phyloP scores from a whole-genome alignment of 1,140 invertebrate species.

The Melitaea cinxia region DNA sequence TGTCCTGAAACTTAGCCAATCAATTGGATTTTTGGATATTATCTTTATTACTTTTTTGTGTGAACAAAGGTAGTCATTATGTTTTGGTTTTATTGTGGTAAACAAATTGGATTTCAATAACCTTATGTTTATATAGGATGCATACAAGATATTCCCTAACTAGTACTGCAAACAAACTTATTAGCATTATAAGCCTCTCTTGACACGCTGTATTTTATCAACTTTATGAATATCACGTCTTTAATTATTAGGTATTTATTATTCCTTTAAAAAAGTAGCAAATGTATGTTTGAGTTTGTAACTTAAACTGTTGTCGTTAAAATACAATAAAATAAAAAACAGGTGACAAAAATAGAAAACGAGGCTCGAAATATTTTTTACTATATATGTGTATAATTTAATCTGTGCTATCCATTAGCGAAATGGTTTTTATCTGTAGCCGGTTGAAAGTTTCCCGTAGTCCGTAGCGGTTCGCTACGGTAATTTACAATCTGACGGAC shows the following conservation, averaged over 20 bases:
- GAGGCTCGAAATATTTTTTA: slow-evolving; percentile 14
- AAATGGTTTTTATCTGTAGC: slow-evolving; percentile 31
- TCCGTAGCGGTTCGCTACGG: slow-evolving; percentile 28
- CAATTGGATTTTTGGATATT: not conserved
- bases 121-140: too few relatives aligned
- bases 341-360: not conserved
- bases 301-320: not conserved
- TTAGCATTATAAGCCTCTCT: too few relatives aligned
- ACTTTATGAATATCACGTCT: too few relatives aligned
- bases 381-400: slow-evolving; percentile 7
- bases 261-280: too few relatives aligned
- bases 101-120: too few relatives aligned
- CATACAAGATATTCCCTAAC: too few relatives aligned
- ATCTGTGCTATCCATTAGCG: slow-evolving; percentile 31
- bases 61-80: not conserved
- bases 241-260: too few relatives aligned
- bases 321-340: not conserved
- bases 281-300: not conserved
- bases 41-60: not conserved
- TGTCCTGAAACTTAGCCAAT: slow-evolving; percentile 6
- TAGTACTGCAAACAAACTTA: too few relatives aligned
- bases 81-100: not conserved
- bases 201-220: too few relatives aligned
- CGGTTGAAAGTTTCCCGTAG: slow-evolving; percentile 34
- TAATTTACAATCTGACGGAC: slow-evolving; percentile 61